These are phyloP conservation scores for Eupithecia tripunctaria DNA, from an alignment of 2,888 invertebrate species.

Conservation along the genomic window DNA sequence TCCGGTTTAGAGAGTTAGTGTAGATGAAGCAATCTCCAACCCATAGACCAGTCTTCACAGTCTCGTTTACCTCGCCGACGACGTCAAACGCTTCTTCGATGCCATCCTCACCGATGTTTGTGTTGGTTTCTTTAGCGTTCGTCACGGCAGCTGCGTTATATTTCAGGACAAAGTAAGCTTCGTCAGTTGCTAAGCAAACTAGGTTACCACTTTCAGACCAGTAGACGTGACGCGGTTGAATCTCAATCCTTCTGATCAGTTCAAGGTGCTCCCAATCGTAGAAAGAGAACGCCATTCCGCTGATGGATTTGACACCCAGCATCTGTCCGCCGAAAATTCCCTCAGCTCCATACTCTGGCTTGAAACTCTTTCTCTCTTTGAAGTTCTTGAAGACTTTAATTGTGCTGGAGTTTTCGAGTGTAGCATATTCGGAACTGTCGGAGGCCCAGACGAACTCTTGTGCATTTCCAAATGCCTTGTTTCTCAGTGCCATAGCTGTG, in stretches of 20 bases:
- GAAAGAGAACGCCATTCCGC: constrained; percentile 97
- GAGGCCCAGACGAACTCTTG: constrained; percentile 99
- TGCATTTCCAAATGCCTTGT: constrained; percentile 99
- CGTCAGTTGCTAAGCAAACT: constrained; percentile 97
- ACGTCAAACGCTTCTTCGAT: constrained; percentile 98
- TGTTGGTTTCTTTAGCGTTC: constrained; percentile 89
- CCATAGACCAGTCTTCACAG: constrained; percentile 97
- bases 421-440: constrained; percentile 97
- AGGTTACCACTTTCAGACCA: constrained; percentile 98
- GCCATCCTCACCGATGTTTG: constrained; percentile 93
- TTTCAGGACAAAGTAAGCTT: constrained; percentile 96
- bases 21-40: constrained; percentile 99
- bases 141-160: constrained; percentile 94
- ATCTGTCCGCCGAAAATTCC: constrained; percentile 96
- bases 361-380: constrained; percentile 97
- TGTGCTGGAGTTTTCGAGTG: constrained; percentile 94
- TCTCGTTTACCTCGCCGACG: constrained; percentile 94
- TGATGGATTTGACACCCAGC: constrained; percentile 95
- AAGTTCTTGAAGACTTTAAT: constrained; percentile 99
- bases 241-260: constrained; percentile 95
- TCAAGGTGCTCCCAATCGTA: constrained; percentile 99
- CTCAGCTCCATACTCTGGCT: constrained; percentile 98
- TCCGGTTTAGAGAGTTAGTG: constrained; percentile 97
- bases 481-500: constrained; percentile 99
- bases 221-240: constrained; percentile 95